phyloP scores from a whole-genome alignment of 92 coral and sea anemone genomes.

The Blastomussa wellsi region DNA sequence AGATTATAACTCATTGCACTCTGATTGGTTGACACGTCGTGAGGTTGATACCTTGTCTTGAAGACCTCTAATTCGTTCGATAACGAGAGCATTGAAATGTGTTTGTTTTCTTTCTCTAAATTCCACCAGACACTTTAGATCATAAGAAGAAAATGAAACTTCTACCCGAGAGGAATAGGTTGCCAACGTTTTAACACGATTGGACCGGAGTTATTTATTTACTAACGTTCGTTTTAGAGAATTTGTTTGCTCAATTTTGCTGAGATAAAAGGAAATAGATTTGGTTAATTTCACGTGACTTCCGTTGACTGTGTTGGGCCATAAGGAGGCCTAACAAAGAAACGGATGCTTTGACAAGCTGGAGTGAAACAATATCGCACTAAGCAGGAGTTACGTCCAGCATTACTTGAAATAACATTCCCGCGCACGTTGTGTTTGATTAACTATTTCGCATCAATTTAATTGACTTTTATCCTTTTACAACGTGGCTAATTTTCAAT shows the following conservation, averaged over 20 bases:
- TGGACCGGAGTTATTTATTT: no score
- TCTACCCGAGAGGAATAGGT: not conserved
- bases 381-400: not conserved
- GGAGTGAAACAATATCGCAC: not conserved
- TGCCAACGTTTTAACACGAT: not conserved
- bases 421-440: not conserved
- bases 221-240: not conserved
- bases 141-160: not conserved
- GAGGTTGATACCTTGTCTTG: conserved; percentile 25
- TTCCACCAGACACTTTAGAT: conserved; percentile 28
- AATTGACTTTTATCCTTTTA: not conserved
- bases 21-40: conserved; percentile 59
- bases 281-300: not conserved
- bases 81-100: conserved; percentile 7
- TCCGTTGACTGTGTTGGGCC: not conserved
- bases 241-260: not conserved
- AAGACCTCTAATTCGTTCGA: conserved; percentile 2
- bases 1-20: conserved; percentile 40
- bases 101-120: conserved; percentile 12
- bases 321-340: not conserved
- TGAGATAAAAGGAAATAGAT: not conserved
- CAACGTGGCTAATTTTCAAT: not conserved
- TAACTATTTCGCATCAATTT: not conserved
- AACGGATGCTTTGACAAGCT: conserved; percentile 15
- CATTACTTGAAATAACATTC: no score